phyloP scores from a whole-genome alignment of 2,113 vertebrate species.

The Gorilla gorilla region DNA sequence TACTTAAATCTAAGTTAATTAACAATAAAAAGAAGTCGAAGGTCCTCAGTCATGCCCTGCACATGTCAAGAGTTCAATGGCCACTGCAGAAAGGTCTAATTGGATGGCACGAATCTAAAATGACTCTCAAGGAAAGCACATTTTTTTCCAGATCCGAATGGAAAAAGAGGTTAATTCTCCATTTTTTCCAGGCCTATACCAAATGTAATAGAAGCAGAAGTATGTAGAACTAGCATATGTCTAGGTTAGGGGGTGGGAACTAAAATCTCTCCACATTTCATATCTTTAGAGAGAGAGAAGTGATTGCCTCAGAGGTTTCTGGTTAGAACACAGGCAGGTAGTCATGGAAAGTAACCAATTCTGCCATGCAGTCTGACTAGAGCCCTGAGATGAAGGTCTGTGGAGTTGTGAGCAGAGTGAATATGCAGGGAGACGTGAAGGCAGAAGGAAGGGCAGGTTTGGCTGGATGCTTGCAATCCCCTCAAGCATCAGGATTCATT shows the following conservation, averaged over 20 bases:
- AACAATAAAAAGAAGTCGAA: not conserved
- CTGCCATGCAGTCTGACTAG: fast-evolving
- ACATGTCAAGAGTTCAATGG: fast-evolving
- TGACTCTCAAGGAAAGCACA: not conserved
- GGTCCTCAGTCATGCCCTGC: not conserved
- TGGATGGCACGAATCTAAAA: not conserved
- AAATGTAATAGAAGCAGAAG: not conserved
- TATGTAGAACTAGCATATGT: too few species aligned
- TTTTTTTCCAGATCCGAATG: not conserved
- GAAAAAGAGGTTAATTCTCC: not conserved
- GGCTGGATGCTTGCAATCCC: fast-evolving
- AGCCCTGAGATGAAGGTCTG: too few species aligned
- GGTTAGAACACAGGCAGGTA: not conserved
- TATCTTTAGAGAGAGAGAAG: not conserved
- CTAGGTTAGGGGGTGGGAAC: not conserved
- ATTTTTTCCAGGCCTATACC: not conserved
- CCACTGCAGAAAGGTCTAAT: not conserved
- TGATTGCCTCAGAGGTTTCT: not conserved
- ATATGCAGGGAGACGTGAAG: not conserved
- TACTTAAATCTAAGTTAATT: not conserved
- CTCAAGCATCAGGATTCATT: not conserved
- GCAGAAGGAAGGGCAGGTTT: fast-evolving
- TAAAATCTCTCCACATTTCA: not conserved
- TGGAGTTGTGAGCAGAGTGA: not conserved
- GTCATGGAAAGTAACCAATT: not conserved